Evolutionary conservation across 1,140 invertebrate species (phyloP).

Genomic region (Anastatus disparis): DNA sequence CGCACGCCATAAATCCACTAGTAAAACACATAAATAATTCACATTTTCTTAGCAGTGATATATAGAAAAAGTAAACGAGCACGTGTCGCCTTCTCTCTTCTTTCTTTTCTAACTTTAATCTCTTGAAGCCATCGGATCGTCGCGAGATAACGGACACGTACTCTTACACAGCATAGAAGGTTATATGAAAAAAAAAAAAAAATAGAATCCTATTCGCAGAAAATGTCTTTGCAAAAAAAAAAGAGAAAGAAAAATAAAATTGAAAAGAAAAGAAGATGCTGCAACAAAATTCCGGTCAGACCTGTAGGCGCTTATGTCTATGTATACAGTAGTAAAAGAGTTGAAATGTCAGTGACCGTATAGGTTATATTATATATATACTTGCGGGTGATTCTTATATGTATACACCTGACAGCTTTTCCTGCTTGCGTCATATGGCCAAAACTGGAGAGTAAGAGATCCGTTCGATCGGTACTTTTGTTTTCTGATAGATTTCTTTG

Average conservation of each 20-base stretch:
- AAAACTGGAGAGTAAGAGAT: slow-evolving; percentile 17
- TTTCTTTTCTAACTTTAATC: slow-evolving; percentile 2
- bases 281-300: slow-evolving; percentile 59
- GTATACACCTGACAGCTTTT: slow-evolving; percentile 12
- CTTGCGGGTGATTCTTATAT: background rate
- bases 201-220: background rate
- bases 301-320: slow-evolving; percentile 51
- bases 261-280: no score
- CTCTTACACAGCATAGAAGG: background rate
- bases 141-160: slow-evolving; percentile 16
- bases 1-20: background rate
- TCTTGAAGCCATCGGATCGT: slow-evolving; percentile 20
- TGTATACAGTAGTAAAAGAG: slow-evolving; percentile 33
- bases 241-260: slow-evolving; percentile 3
- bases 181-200: background rate
- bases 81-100: no score
- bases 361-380: background rate
- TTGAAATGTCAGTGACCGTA: slow-evolving; percentile 59
- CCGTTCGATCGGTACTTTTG: background rate
- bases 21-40: slow-evolving; percentile 29
- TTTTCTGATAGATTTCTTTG: background rate
- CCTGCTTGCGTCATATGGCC: background rate
- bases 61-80: no score
- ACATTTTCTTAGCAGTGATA: no score
- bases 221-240: background rate